Conservation (phyloP, 2,888 invertebrate species). For the Cryptus armator region DNA sequence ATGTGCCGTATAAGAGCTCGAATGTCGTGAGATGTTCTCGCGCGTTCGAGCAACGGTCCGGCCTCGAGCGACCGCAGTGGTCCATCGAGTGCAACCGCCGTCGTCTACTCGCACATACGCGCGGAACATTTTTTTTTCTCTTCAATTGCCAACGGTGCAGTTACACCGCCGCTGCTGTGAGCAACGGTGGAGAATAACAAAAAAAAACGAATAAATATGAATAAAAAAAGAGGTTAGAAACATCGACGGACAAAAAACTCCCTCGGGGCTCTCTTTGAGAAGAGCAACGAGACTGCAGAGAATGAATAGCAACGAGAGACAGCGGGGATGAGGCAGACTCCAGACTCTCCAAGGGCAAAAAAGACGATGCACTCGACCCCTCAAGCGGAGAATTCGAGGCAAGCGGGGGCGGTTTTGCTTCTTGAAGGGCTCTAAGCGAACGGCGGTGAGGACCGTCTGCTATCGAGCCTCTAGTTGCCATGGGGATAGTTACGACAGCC, state of each 20-base stretch:
- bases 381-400: constrained; percentile 41
- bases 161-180: not conserved
- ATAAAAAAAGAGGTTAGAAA: not conserved
- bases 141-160: constrained; percentile 4
- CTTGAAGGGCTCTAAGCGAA: constrained; percentile 60
- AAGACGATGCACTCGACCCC: constrained; percentile 51
- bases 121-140: not conserved
- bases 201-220: not conserved
- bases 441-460: constrained; percentile 65
- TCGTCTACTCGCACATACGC: constrained; percentile 1
- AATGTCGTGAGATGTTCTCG: constrained; percentile 15
- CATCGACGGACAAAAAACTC: not conserved
- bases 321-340: constrained; percentile 31
- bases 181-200: not conserved
- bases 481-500: constrained; percentile 76
- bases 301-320: constrained; percentile 49
- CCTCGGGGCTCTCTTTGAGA: constrained; percentile 13
- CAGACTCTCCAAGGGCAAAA: constrained; percentile 40
- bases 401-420: constrained; percentile 55
- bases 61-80: constrained; percentile 27
- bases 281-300: constrained; percentile 6
- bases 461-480: constrained; percentile 79
- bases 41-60: constrained; percentile 43
- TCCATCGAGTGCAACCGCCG: not conserved
- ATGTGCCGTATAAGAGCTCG: constrained; percentile 11